These are phyloP conservation scores for Tortrix viridana DNA, from an alignment of 2,888 invertebrate species.

Conservation along the genomic window DNA sequence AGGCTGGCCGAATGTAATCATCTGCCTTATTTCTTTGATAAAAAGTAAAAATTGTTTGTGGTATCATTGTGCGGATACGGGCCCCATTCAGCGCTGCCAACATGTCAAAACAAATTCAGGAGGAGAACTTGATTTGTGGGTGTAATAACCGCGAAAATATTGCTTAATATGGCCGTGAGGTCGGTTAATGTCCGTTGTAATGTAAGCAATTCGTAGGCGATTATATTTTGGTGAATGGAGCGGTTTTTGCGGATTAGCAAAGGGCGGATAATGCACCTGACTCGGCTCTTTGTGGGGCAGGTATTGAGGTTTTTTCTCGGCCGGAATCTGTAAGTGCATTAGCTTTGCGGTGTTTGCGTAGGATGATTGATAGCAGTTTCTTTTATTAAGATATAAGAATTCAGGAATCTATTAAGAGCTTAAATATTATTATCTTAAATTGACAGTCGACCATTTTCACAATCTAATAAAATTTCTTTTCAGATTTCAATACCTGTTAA, in stretches of 20 bases:
- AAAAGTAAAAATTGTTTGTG: slow-evolving; percentile 69
- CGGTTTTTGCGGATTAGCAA: slow-evolving; percentile 67
- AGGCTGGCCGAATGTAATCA: slow-evolving; percentile 66
- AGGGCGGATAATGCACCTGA: slow-evolving; percentile 78
- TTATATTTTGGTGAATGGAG: slow-evolving; percentile 73
- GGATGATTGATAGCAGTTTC: slow-evolving; percentile 45
- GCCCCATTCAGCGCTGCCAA: slow-evolving; percentile 61
- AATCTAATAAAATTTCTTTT: too few species aligned
- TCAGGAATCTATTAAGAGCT: too few species aligned
- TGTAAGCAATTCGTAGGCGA: slow-evolving; percentile 65
- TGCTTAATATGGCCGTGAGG: slow-evolving; percentile 48
- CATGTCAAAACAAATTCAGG: slow-evolving; percentile 74
- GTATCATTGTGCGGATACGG: slow-evolving; percentile 67
- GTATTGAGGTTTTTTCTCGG: slow-evolving; percentile 60
- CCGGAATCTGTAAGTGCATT: slow-evolving; percentile 53
- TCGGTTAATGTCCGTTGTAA: slow-evolving; percentile 60
- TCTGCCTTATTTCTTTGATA: slow-evolving; percentile 58
- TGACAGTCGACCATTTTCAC: too few species aligned
- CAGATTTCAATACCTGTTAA: too few species aligned
- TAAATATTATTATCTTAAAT: too few species aligned
- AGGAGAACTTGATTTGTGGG: slow-evolving; percentile 46
- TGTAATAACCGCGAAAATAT: slow-evolving; percentile 71
- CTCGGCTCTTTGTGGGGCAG: slow-evolving; percentile 64
- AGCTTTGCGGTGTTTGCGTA: slow-evolving; percentile 66
- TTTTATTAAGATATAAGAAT: slow-evolving; percentile 6